Evolutionary conservation across 2,797 vertebrate species (phyloP).

Genomic region (Aulostomus chinensis): DNA sequence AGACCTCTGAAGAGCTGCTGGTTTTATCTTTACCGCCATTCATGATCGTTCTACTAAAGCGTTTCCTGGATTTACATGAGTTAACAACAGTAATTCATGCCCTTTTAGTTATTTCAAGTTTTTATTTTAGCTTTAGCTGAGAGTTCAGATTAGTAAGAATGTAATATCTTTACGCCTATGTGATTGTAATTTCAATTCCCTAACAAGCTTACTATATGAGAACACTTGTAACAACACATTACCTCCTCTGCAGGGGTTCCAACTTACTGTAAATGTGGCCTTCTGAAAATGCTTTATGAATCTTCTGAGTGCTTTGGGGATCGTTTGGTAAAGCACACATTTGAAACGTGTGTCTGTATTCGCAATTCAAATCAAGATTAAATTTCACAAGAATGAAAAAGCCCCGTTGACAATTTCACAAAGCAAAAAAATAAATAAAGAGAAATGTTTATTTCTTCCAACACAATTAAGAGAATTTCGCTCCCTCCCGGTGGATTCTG

Average conservation of each 20-base stretch:
- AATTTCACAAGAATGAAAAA: constrained; percentile 47
- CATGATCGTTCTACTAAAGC: constrained; percentile 13
- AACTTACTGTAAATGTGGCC: too few relatives aligned
- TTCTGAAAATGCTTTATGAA: constrained; percentile 60
- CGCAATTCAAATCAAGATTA: constrained; percentile 69
- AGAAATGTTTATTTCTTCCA: constrained; percentile 42
- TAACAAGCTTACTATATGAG: constrained; percentile 66
- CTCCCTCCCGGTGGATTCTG: constrained; percentile 21
- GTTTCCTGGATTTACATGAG: constrained; percentile 38
- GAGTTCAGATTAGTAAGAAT: constrained; percentile 43
- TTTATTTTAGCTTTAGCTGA: constrained; percentile 29
- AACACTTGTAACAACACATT: constrained; percentile 63
- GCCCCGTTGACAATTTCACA: too few relatives aligned
- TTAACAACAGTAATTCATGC: constrained; percentile 21
- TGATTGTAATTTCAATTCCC: constrained; percentile 51
- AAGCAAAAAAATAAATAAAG: constrained; percentile 43
- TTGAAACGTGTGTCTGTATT: constrained; percentile 61
- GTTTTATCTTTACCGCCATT: constrained; percentile 49
- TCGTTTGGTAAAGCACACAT: constrained; percentile 56
- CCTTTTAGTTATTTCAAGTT: constrained; percentile 30
- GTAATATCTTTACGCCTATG: constrained; percentile 47
- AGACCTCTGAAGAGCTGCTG: constrained; percentile 51
- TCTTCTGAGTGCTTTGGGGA: constrained; percentile 61
- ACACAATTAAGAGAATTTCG: constrained; percentile 18
- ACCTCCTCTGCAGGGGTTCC: constrained; percentile 47